Percentiles rank a stretch among this genome's conserved stretches.
Conservation (phyloP, 2,888 invertebrate genomes). For the Micropterix aruncella region DNA sequence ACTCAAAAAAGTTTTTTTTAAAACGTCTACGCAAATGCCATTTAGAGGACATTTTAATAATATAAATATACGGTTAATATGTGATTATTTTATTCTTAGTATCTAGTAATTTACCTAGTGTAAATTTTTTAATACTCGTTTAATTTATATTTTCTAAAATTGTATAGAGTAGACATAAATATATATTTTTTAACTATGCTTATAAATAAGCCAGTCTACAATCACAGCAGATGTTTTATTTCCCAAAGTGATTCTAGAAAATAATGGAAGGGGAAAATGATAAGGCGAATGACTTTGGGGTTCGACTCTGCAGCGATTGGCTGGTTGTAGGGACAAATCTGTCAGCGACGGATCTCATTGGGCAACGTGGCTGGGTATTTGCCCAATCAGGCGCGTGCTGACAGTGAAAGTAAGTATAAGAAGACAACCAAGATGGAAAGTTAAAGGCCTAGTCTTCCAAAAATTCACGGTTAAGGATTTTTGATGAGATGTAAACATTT, state of each 20-base stretch:
- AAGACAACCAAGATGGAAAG: too few relatives aligned
- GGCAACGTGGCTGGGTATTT: slow-evolving; percentile 62
- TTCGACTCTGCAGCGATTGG: slow-evolving; percentile 17
- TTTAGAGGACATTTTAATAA: neutral
- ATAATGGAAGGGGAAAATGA: neutral
- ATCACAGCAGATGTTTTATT: neutral
- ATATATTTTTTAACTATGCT: neutral
- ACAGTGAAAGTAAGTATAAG: too few relatives aligned
- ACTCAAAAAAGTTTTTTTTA: neutral
- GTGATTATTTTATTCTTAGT: neutral
- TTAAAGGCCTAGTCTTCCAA: too few relatives aligned
- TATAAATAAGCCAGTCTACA: neutral
- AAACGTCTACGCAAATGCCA: neutral
- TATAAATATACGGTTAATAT: neutral
- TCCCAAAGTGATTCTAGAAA: neutral
- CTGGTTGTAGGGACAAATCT: slow-evolving; percentile 27
- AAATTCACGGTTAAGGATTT: too few relatives aligned
- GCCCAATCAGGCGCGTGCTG: slow-evolving; percentile 50
- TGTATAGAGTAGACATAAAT: neutral
- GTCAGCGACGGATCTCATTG: slow-evolving; percentile 34
- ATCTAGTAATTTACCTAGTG: neutral
- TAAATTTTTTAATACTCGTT: neutral
- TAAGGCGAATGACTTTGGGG: neutral
- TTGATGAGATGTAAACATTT: too few relatives aligned
- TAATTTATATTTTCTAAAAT: neutral